Evolutionary conservation across 2,113 vertebrate species (phyloP), one percentile per base, ranked within the genome.

Genomic region (Halichoeres trimaculatus): DNA sequence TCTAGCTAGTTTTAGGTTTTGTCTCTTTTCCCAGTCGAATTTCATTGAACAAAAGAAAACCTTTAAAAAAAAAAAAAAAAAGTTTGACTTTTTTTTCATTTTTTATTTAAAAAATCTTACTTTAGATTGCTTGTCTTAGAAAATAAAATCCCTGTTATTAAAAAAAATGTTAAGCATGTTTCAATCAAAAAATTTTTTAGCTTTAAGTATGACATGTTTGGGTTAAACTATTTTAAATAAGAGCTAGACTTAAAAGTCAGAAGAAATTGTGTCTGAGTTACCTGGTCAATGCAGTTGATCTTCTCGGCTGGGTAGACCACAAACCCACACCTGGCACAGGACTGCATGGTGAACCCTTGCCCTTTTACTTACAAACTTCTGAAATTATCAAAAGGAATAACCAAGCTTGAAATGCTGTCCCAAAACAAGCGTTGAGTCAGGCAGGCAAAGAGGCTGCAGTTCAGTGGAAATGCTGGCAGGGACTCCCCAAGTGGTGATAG

Each of bases 271-370:
- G 8, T 64, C 50, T 24, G 74, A 72, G 65, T 80, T 90, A 98
- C 97, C 97, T 98, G 97, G 69, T 98, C 96, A 87, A 99, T 93
- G 87, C 97, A 98, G 93, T 97, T 98, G 93, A 99, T 95, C 94
- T 98, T 99, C 92, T 98, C 97, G n/a, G 97, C 97, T 70, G 97
- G 97, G 66, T 98, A 98, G 43, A 98, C 96, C 88, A 97, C 95
- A 87, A 98, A 97, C 83, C 96, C 92, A 89, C 97, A 98, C 88
- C 97, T 95, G 50, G 96, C 97, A 70, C 97, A 98, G 69, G 93
- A 91, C 85, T 93, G 93, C 92, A 95, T 93, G 80, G 70, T 86
- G 84, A 87, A 74, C 12, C 14, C 50, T 70, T 76, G 65, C 84
- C 69, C 67, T 72, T 83, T 78, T 74, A 41, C 50, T 19, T 23